Base-by-base conservation (phyloP, 1,140 invertebrate genomes). In the Cyphomyrmex costatus region DNA sequence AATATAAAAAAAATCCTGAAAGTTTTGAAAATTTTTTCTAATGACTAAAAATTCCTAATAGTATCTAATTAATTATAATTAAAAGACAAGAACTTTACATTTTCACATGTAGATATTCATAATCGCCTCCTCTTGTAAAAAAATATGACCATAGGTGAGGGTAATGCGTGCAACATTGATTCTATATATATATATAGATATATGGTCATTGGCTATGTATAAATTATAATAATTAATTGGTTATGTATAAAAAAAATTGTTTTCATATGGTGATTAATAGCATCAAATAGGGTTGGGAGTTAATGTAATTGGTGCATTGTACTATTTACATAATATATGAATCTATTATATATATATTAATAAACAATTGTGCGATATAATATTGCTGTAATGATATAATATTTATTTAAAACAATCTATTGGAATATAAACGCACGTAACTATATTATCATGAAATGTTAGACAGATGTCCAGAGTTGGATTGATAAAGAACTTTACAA, bases 381-480 rank as follows among this genome's bases (percentile, higher is more conserved):
- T 73, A 63, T n/a, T 77, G 27, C 56, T 42, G 24, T 68, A 53
- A 66, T 51, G 30, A 66, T 68, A 46, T 36, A 56, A 0, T 36
- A 56, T 70, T 56, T 24, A 80, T 68, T 70, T 58, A 14, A 36
- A 70, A 51, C 14, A 36, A 80, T 14, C 21, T 24, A 36, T 80
- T 51, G 63, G 4, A 60, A 58, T 58, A 56, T 58, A 82, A 58
- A 60, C 16, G 24, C 51, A 70, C 49, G 21, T 82, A 49, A 53
- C 16, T 66, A 19, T 53, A 73, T 60, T 53, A 73, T 60, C 21
- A 33, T 83, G 19, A 58, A 60, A 61, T 30, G 8, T 70, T 80
- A 70, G 58, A 65, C 16, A 27, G 24, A 83, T 83, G 85, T 86
- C 68, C 73, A 86, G 74, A 88, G 65, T 88, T 88, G 86, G 74